Base-by-base conservation (phyloP, 1,140 invertebrate genomes). In the Philotrypesis tridentata region DNA sequence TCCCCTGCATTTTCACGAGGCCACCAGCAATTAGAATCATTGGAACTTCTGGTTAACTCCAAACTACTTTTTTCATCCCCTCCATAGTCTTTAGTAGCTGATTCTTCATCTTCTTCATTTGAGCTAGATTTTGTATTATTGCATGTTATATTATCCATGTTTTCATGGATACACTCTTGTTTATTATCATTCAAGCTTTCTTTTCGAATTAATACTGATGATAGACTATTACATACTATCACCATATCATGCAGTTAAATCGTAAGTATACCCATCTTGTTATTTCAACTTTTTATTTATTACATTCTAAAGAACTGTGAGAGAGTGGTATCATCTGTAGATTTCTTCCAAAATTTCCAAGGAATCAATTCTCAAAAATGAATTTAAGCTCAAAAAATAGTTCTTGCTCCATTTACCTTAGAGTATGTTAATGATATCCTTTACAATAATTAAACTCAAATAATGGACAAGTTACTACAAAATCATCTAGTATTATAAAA, bases 1-100 rank as follows among this genome's bases (percentile, higher is more conserved):
- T 31, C 74, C n/a, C 40, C 71, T 61, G 48, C 63, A 61, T n/a
- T 60, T 31, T 82, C 81, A 67, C 27, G 67, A 61, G 60, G 31
- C 76, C 76, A 83, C 76, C 82, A 83, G 21, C n/a, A 31, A 73
- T 82, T 72, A 14, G 65, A 82, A 31, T 76, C 61, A 72, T 21
- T 72, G 11, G 65, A 67, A 48, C 11, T 23, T 21, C 14, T 55
- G 8, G 72, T 48, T 6, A 78, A n/a, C 63, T 78, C 74, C 72
- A 48, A 65, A 48, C 31, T 78, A 23, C 40, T 73, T 31, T 65
- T 78, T 48, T n/a, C 60, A 65, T 77, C 67, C 8, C 40, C 60
- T 43, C 61, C 17, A 70, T 60, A 75, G 27, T 60, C 43, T 61
- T 82, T 77, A n/a, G 9, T 37, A 25, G 17, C 21, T 71, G 29